Percentiles rank a stretch among this genome's conserved stretches.
phyloP scores from a whole-genome alignment of 1,140 invertebrate species.

The Calosoma granatense region DNA sequence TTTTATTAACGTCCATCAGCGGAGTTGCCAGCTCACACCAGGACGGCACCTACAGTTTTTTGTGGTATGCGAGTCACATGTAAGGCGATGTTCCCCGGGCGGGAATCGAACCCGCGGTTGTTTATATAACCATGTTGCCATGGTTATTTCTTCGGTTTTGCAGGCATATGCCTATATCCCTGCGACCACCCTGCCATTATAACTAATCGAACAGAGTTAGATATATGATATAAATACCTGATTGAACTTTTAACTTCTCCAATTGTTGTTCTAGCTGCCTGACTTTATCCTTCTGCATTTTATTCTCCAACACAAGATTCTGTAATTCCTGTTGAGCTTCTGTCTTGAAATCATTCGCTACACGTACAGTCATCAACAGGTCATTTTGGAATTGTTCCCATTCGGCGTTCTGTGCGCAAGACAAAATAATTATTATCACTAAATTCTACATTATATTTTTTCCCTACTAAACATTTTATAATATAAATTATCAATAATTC shows the following conservation, averaged over 20 bases:
- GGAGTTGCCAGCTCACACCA: too few relatives aligned
- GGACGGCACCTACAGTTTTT: too few relatives aligned
- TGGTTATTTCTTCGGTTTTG: too few relatives aligned
- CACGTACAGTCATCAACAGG: constrained; percentile 81
- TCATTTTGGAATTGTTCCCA: constrained; percentile 93
- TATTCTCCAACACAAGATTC: constrained; percentile 71
- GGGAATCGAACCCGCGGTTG: too few relatives aligned
- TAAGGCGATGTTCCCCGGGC: too few relatives aligned
- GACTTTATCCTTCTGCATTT: constrained; percentile 65
- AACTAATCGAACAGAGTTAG: too few relatives aligned
- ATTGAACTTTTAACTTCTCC: constrained; percentile 52
- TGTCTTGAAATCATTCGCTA: constrained; percentile 90
- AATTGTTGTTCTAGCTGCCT: constrained; percentile 66
- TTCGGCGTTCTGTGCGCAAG: constrained; percentile 64
- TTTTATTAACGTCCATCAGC: too few relatives aligned
- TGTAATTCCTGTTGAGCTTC: constrained; percentile 77
- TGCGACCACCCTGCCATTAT: too few relatives aligned
- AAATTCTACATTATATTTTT: constrained; percentile 15
- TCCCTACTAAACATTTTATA: constrained; percentile 6
- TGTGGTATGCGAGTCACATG: too few relatives aligned
- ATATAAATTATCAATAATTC: constrained; percentile 11
- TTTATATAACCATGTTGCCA: too few relatives aligned
- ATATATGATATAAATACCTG: neutral
- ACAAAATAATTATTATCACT: constrained; percentile 15
- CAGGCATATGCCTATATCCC: too few relatives aligned